Base-by-base conservation (phyloP, 2,797 vertebrate genomes). In the Anabacerthia variegaticeps region DNA sequence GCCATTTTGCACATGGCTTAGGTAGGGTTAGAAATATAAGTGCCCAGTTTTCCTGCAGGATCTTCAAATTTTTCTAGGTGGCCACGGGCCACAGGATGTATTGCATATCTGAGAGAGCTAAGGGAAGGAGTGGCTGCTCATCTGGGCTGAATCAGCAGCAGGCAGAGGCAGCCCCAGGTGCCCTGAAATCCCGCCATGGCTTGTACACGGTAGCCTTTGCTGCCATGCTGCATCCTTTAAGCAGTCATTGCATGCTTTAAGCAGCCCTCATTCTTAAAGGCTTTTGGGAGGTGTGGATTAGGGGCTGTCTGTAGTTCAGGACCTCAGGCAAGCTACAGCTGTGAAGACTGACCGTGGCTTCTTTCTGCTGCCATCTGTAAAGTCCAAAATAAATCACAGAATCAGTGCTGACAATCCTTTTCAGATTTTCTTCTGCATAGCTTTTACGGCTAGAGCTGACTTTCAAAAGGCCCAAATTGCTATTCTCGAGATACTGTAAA, bases 131-230 rank as follows among this genome's bases (percentile, higher is more conserved):
- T 3, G 3, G 51, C 68, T 74, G 61, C 56, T 30, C 51, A 52
- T 17, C 51, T 14, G 44, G 65, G 32, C 48, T 88, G 79, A 51
- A 41, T 76, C 28, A 51, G 79, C 68, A 39, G 17, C 54, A 36
- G 44, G 20, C 46, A 39, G 56, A 52, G n/a, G 12, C 62, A 43
- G 18, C 1, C 49, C 17, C 1, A 5, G 32, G n/a, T 41, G 56
- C 20, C 14, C 32, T 69, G 36, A n/a, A 30, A 41, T 69, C 62
- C 46, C 71, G 37, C 54, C 0, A 1, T 2, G 3, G 48, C 28
- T 62, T 5, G 0, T 26, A 26, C 1, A 0, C 0, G 0, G 20
- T 46, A 49, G 36, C 18, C 14, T 12, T 74, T 61, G 13, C 80
- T 59, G 15, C 23, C 7, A 0, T 20, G 34, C 32, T n/a, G 56